Percentiles rank a stretch among this genome's conserved stretches.
phyloP scores from a whole-genome alignment of 2,797 vertebrate genomes.

The Chromis chromis region DNA sequence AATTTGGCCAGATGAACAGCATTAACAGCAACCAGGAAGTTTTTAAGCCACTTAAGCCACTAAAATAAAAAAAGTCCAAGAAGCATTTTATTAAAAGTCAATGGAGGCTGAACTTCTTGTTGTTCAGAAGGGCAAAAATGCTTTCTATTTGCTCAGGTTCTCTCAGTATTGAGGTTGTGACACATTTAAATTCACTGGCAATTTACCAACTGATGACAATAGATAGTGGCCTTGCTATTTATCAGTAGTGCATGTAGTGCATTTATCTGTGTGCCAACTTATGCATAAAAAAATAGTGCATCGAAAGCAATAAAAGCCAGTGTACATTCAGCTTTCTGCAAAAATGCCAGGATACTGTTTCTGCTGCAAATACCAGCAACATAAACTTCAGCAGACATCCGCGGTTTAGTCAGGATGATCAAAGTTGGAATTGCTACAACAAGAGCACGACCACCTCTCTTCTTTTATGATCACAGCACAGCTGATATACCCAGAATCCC shows the following conservation, averaged over 20 bases:
- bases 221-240: constrained; percentile 44
- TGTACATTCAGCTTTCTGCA: constrained; percentile 34
- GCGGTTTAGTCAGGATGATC: constrained; percentile 44
- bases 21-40: constrained; percentile 73
- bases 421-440: constrained; percentile 44
- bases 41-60: constrained; percentile 64
- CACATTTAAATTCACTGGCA: constrained; percentile 56
- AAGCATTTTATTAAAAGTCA: constrained; percentile 65
- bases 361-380: constrained; percentile 41
- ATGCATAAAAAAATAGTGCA: constrained; percentile 49
- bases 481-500: constrained; percentile 29
- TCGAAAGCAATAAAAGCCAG: constrained; percentile 49
- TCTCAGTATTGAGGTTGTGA: constrained; percentile 54
- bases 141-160: constrained; percentile 45
- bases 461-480: constrained; percentile 52
- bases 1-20: constrained; percentile 80
- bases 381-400: constrained; percentile 25
- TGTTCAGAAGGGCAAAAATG: constrained; percentile 51
- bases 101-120: constrained; percentile 50
- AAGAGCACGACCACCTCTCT: constrained; percentile 30
- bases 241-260: constrained; percentile 30
- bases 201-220: constrained; percentile 60
- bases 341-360: constrained; percentile 41
- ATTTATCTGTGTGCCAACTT: constrained; percentile 51
- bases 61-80: constrained; percentile 42